Evolutionary conservation across 2,888 invertebrate genomes (phyloP).

Genomic region (Teinopalpus imperialis): DNA sequence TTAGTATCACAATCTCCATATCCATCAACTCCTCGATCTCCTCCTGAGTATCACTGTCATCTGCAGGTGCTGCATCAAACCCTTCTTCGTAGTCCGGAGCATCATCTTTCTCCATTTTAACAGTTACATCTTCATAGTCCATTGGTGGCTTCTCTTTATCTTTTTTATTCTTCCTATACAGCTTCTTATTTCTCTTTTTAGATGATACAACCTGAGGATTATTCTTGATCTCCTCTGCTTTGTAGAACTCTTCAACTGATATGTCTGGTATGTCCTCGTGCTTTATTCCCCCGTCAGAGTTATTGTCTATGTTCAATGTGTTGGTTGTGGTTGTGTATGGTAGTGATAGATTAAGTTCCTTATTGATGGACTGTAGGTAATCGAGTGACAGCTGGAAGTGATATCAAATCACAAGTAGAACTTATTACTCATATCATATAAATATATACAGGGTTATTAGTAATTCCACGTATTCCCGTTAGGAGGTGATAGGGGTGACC

Average conservation of each 20-base stretch:
- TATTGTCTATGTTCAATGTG: not conserved
- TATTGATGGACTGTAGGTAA: slow-evolving; percentile 23
- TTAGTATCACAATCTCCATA: slow-evolving; percentile 45
- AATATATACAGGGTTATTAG: too few relatives aligned
- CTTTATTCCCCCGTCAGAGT: not conserved
- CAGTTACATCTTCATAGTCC: slow-evolving; percentile 9
- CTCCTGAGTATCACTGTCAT: slow-evolving; percentile 20
- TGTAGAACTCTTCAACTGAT: not conserved
- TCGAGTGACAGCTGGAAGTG: slow-evolving; percentile 9
- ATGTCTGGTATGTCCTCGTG: not conserved
- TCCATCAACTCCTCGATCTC: slow-evolving; percentile 32
- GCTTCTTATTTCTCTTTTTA: slow-evolving; percentile 16
- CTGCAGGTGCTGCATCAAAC: slow-evolving; percentile 2
- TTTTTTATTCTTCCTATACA: slow-evolving; percentile 1
- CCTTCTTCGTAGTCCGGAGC: slow-evolving; percentile 26
- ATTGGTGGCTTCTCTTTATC: not conserved
- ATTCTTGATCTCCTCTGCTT: not conserved
- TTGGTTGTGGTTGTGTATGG: slow-evolving; percentile 3
- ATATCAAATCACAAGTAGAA: too few relatives aligned
- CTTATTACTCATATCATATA: too few relatives aligned
- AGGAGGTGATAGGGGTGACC: too few relatives aligned
- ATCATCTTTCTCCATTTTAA: slow-evolving; percentile 8
- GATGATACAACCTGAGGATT: too few relatives aligned
- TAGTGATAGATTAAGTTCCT: slow-evolving; percentile 7
- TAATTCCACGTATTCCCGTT: too few relatives aligned